A percentile compares a stretch with the other conserved stretches of the same genome.
These are phyloP conservation scores for Branchellion lobata DNA, from an alignment of 2,888 invertebrate species.

Conservation along the genomic window DNA sequence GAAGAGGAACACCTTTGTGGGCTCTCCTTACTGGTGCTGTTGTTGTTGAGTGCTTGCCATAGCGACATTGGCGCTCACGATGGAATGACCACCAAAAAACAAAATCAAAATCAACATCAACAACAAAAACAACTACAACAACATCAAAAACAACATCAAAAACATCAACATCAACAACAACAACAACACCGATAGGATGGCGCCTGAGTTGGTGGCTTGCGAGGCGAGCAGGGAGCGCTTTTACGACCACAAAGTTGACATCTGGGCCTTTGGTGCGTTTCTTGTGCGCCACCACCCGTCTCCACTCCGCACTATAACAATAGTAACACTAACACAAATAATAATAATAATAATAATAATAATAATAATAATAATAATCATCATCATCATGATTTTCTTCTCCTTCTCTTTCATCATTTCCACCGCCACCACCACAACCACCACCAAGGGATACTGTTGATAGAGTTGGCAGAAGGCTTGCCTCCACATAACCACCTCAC, in stretches of 20 bases:
- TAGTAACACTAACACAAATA: background rate
- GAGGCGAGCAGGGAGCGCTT: constrained; percentile 10
- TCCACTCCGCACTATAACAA: background rate
- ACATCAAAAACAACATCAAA: too few species aligned
- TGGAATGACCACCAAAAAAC: too few species aligned
- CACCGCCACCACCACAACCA: too few species aligned
- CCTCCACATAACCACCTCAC: constrained; percentile 41
- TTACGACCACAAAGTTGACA: constrained; percentile 34
- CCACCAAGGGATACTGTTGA: constrained; percentile 36
- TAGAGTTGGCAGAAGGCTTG: constrained; percentile 40
- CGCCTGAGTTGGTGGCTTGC: constrained; percentile 26
- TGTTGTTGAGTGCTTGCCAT: too few species aligned
- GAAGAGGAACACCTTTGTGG: constrained; percentile 24
- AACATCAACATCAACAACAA: too few species aligned
- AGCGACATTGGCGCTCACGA: too few species aligned
- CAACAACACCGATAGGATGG: constrained; percentile 27
- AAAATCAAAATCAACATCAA: too few species aligned
- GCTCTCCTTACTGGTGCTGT: constrained; percentile 39
- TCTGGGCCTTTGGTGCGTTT: constrained; percentile 35
- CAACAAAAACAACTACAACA: too few species aligned
- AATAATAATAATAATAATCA: too few species aligned
- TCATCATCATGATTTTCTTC: too few species aligned
- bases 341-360: too few species aligned
- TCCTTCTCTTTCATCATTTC: background rate
- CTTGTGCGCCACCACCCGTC: background rate